Evolutionary conservation across 1,140 invertebrate species (phyloP).

Genomic region (Daktulosphaira vitifoliae): DNA sequence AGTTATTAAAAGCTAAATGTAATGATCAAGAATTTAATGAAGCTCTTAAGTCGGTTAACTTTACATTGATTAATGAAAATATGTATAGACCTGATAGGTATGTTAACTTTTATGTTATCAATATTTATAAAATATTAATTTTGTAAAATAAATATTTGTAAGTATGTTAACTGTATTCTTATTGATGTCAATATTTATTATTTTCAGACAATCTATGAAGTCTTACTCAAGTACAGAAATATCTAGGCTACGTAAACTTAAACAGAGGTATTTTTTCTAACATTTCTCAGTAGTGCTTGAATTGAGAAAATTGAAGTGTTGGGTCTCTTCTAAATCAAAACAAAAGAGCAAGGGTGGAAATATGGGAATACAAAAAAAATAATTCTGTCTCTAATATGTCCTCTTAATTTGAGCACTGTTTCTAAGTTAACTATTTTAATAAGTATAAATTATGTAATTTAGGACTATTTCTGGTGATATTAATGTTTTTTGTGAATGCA

Average conservation of each 20-base stretch:
- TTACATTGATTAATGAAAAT: constrained; percentile 26
- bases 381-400: too few relatives aligned
- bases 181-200: neutral
- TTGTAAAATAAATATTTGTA: too few relatives aligned
- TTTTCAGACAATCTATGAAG: constrained; percentile 15
- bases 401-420: too few relatives aligned
- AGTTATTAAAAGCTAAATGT: constrained; percentile 1
- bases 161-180: too few relatives aligned
- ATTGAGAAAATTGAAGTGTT: too few relatives aligned
- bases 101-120: neutral
- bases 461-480: constrained; percentile 23
- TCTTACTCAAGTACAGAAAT: neutral
- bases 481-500: constrained; percentile 75
- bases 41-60: constrained; percentile 3
- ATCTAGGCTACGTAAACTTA: constrained; percentile 4
- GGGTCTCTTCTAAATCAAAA: too few relatives aligned
- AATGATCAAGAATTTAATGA: constrained; percentile 25
- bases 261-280: constrained; percentile 1
- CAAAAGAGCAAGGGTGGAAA: too few relatives aligned
- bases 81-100: constrained; percentile 24
- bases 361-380: too few relatives aligned
- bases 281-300: too few relatives aligned
- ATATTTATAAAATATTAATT: too few relatives aligned
- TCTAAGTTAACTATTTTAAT: too few relatives aligned
- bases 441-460: neutral